Evolutionary conservation across 2,113 vertebrate species (phyloP).

Genomic region (Tauraco erythrolophus): DNA sequence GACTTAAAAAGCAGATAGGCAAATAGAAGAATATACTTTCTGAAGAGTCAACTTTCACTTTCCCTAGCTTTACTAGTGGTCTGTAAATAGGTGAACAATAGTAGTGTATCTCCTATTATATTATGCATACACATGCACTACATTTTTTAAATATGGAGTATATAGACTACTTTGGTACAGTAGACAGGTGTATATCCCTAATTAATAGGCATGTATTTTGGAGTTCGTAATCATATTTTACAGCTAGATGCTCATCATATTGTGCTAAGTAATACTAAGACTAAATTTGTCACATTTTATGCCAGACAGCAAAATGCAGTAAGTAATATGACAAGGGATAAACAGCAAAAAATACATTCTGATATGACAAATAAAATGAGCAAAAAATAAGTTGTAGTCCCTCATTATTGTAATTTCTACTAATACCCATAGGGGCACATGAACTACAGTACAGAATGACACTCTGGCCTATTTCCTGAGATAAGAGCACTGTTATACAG

Average conservation of each 20-base stretch:
- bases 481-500: conserved; percentile 45
- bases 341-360: neutral
- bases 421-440: neutral
- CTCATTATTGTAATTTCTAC: neutral
- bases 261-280: rapidly evolving
- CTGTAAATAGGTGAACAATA: neutral
- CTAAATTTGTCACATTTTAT: neutral
- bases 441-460: neutral
- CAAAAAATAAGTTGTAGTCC: neutral
- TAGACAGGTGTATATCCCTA: neutral
- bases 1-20: neutral
- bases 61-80: neutral
- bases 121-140: neutral
- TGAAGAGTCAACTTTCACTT: neutral
- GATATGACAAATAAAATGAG: neutral
- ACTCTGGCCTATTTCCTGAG: conserved; percentile 3
- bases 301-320: neutral
- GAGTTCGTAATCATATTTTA: neutral
- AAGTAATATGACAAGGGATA: neutral
- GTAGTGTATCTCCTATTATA: neutral
- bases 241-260: neutral
- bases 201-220: neutral
- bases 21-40: neutral
- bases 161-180: neutral
- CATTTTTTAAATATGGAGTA: neutral